These are phyloP conservation scores for Synanthedon tipuliformis DNA, from an alignment of 2,888 invertebrate genomes.

Conservation along the genomic window DNA sequence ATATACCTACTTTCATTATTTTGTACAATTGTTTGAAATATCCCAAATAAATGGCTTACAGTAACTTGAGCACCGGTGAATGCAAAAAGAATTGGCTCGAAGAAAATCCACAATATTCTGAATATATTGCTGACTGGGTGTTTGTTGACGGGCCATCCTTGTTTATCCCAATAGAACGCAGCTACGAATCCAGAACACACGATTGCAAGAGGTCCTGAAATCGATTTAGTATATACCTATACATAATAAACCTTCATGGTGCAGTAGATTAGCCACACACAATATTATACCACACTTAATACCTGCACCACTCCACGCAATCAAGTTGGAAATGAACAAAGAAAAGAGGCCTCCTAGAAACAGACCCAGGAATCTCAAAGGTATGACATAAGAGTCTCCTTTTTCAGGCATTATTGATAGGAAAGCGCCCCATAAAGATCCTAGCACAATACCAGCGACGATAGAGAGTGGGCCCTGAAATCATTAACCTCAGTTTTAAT, in stretches of 20 bases:
- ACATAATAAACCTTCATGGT: too few relatives aligned
- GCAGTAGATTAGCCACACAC: background rate
- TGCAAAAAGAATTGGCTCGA: slow-evolving; percentile 89
- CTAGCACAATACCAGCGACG: slow-evolving; percentile 77
- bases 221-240: background rate
- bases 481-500: background rate
- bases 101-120: slow-evolving; percentile 86
- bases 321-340: slow-evolving; percentile 79
- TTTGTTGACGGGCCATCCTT: slow-evolving; percentile 80
- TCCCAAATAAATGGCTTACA: slow-evolving; percentile 38
- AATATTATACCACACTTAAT: slow-evolving; percentile 3
- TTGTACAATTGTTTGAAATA: background rate
- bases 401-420: slow-evolving; percentile 79
- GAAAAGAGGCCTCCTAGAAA: slow-evolving; percentile 80
- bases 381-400: slow-evolving; percentile 75
- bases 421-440: slow-evolving; percentile 78
- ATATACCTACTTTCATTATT: too few relatives aligned
- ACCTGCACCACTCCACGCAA: slow-evolving; percentile 74
- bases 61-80: slow-evolving; percentile 88
- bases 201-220: slow-evolving; percentile 75
- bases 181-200: slow-evolving; percentile 80
- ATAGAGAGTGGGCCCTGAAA: slow-evolving; percentile 76
- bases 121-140: slow-evolving; percentile 82
- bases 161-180: slow-evolving; percentile 76
- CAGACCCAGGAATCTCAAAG: slow-evolving; percentile 76